A percentile compares a stretch with the other conserved stretches of the same genome.
phyloP scores from a whole-genome alignment of 2,113 vertebrate genomes.

The Poecile atricapillus region DNA sequence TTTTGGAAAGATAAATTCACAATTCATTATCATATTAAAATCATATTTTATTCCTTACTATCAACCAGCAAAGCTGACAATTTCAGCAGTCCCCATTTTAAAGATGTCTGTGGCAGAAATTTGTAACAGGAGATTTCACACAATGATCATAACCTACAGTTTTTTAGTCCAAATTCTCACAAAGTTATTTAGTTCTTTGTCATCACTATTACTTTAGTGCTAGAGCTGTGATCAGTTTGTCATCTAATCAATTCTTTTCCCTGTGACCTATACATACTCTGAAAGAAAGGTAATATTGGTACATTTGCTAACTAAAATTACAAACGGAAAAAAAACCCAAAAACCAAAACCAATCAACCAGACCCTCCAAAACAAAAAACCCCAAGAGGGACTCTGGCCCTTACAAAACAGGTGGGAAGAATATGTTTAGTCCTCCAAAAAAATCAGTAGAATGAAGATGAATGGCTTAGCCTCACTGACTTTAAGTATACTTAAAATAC shows the following conservation, averaged over 20 bases:
- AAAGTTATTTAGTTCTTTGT: not conserved
- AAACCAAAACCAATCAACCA: not conserved
- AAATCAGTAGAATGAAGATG: not conserved
- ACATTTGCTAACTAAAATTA: not conserved
- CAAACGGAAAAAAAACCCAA: not conserved
- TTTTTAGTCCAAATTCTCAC: not conserved
- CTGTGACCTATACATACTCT: not conserved
- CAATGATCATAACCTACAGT: not conserved
- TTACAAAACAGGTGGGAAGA: not conserved
- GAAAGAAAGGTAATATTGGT: not conserved
- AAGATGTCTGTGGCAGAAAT: not conserved
- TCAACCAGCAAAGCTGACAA: not conserved
- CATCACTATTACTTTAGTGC: not conserved
- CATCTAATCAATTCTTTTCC: not conserved
- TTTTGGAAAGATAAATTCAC: not conserved
- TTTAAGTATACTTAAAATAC: not conserved
- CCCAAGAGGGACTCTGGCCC: not conserved
- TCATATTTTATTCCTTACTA: not conserved
- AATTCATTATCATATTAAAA: not conserved
- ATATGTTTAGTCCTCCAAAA: not conserved
- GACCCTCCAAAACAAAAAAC: not conserved
- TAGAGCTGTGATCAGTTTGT: not conserved
- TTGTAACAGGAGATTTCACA: not conserved
- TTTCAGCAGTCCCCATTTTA: not conserved
- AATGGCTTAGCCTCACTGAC: not conserved